These are phyloP conservation scores for Phthorimaea operculella DNA, from an alignment of 1,140 invertebrate species.

Conservation along the genomic window DNA sequence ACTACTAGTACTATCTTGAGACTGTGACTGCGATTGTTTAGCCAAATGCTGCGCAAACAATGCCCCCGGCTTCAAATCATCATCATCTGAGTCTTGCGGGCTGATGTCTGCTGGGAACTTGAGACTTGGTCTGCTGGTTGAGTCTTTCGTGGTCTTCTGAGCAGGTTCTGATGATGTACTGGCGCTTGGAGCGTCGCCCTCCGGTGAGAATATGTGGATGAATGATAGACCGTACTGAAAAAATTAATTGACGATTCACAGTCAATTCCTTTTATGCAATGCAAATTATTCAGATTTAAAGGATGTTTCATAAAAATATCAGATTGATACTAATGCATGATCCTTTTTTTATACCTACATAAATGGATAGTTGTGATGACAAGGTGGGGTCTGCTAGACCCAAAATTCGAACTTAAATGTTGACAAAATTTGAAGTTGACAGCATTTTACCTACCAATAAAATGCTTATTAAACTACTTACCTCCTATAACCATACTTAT, in stretches of 20 bases:
- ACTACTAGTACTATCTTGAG: slow-evolving; percentile 3
- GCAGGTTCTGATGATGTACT: not conserved
- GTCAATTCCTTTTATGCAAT: no score
- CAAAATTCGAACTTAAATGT: no score
- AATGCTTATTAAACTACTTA: no score
- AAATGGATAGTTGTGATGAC: no score
- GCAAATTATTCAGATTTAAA: no score
- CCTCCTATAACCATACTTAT: no score
- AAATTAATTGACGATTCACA: no score
- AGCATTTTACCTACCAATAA: no score
- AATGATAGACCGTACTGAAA: slow-evolving; percentile 81
- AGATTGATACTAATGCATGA: not conserved
- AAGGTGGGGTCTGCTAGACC: no score
- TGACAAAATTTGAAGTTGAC: no score
- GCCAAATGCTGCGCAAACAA: slow-evolving; percentile 41
- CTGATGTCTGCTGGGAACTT: slow-evolving; percentile 1
- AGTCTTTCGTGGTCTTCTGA: not conserved
- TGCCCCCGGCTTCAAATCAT: slow-evolving; percentile 61
- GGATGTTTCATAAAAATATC: no score
- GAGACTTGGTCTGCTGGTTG: not conserved
- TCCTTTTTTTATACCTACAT: not conserved
- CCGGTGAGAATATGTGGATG: slow-evolving; percentile 74
- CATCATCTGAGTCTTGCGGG: slow-evolving; percentile 58
- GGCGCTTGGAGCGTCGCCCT: slow-evolving; percentile 12
- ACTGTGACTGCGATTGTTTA: not conserved